A percentile compares a stretch with the other conserved stretches of the same genome.
Conservation (phyloP, 1,140 invertebrate species). For the Conus betulinus region DNA sequence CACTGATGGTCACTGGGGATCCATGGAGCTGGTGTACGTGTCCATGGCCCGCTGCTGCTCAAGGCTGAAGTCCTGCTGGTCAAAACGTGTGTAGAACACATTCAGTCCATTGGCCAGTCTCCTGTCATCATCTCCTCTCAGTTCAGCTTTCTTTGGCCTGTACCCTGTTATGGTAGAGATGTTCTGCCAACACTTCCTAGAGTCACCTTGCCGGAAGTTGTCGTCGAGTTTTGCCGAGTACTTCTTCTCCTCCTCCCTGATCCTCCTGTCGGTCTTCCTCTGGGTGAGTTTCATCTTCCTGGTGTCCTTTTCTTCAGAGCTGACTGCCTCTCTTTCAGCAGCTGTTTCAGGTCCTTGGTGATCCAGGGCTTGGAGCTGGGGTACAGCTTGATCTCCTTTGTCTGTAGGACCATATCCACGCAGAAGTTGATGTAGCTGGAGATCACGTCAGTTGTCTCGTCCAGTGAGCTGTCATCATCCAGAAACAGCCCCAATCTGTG, state of each 20-base stretch:
- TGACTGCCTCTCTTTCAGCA: slow-evolving; percentile 18
- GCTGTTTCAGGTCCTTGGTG: not conserved
- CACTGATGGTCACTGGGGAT: not conserved
- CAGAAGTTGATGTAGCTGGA: slow-evolving; percentile 24
- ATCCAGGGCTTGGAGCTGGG: slow-evolving; percentile 26
- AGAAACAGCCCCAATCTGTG: slow-evolving; percentile 16
- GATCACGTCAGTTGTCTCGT: slow-evolving; percentile 18
- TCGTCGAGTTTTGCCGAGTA: not conserved
- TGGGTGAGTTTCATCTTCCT: not conserved
- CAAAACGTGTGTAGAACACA: not conserved
- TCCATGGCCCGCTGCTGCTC: not conserved
- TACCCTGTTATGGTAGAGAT: not conserved
- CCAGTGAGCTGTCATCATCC: not conserved
- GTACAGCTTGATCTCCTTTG: not conserved
- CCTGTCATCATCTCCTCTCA: not conserved
- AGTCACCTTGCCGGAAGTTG: not conserved
- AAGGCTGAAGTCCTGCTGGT: not conserved
- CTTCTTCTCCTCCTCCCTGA: not conserved
- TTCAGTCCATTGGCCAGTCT: too few species aligned
- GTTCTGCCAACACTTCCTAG: not conserved
- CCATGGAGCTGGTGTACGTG: not conserved
- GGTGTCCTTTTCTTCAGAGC: not conserved
- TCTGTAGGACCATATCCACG: not conserved
- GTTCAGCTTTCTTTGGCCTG: not conserved
- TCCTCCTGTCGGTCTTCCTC: slow-evolving; percentile 5